Evolutionary conservation across 30 jellyfish, hydroid and myxozoan genomes (phyloP), one percentile per base, ranked within the genome.

Genomic region (Hydractinia symbiolongicarpus): DNA sequence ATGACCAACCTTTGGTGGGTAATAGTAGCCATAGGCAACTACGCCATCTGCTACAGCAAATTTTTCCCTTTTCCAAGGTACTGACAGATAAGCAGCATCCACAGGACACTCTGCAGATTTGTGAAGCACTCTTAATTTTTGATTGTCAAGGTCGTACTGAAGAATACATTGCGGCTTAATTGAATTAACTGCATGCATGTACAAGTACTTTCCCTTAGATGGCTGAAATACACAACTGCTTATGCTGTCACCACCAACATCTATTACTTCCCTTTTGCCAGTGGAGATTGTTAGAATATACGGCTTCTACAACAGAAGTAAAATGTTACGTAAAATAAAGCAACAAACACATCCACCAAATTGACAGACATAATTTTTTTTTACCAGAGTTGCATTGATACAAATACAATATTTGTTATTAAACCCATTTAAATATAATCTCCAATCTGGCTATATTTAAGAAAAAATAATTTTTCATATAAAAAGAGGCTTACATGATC

Each of bases 1-100:
- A n/a, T 13, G 61, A 16, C 89, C 16, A 60, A 90, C 97, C 92
- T 90, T 81, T 53, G 95, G 97, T 57, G 86, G 84, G 53, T 90
- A 90, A 14, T 77, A 82, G 72, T 84, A 73, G 13, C 97, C 97
- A 76, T 82, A 67, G 1, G 95, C 97, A 9, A 5, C 8, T 14
- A 52, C 40, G 16, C 77, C 83, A 13, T 67, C 88, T 13, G 17
- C 66, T 9, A 50, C 95, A 51, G 97, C 85, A 19, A 92, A 89
- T 58, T 81, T 84, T 7, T 86, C 61, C 73, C 77, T 82, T 60
- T 66, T 58, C 78, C 30, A 54, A 51, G 97, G 97, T 76, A 67
- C 82, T 9, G 95, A 77, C 16, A 90, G 66, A 55, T 84, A 90
- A 6, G 86, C 95, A 49, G 49, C 54, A 51, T 90, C 95, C 50